A percentile compares a stretch with the other conserved stretches of the same genome.
These are phyloP conservation scores for Meteorus sp. DNA, from an alignment of 1,140 invertebrate genomes.

Conservation along the genomic window DNA sequence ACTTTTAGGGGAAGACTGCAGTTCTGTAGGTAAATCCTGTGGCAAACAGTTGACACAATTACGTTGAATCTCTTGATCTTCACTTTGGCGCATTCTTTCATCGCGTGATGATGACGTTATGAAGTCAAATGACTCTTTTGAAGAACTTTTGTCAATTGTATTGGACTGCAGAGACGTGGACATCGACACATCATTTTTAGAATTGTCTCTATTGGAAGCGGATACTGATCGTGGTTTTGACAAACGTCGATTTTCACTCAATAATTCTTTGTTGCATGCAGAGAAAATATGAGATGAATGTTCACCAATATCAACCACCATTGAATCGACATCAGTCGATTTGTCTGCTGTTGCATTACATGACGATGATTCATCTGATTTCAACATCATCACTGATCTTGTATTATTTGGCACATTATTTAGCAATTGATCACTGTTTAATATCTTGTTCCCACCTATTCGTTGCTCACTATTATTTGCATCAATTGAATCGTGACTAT, in stretches of 20 bases:
- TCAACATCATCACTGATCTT: slow-evolving; percentile 12
- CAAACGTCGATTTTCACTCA: not conserved
- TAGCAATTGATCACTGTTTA: slow-evolving; percentile 15
- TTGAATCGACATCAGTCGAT: not conserved
- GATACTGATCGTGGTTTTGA: not conserved
- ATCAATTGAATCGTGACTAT: not conserved
- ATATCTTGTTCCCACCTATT: slow-evolving; percentile 17
- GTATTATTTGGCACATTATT: slow-evolving; percentile 19
- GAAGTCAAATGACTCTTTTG: slow-evolving; percentile 9
- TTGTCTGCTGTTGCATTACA: not conserved
- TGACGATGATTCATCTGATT: not conserved
- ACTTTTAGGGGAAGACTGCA: slow-evolving; percentile 48
- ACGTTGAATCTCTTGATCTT: slow-evolving; percentile 16
- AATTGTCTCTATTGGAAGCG: not conserved
- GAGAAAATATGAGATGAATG: too few relatives aligned
- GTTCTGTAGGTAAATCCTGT: slow-evolving; percentile 52
- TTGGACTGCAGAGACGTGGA: not conserved
- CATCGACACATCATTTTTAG: not conserved
- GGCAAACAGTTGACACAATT: slow-evolving; percentile 24
- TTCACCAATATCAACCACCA: too few relatives aligned
- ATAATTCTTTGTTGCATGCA: not conserved
- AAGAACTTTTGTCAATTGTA: slow-evolving; percentile 5
- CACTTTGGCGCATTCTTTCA: not conserved
- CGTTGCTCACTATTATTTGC: slow-evolving; percentile 1
- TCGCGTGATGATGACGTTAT: slow-evolving; percentile 19